phyloP scores from a whole-genome alignment of 1,140 invertebrate genomes.

The Drosophila busckii region DNA sequence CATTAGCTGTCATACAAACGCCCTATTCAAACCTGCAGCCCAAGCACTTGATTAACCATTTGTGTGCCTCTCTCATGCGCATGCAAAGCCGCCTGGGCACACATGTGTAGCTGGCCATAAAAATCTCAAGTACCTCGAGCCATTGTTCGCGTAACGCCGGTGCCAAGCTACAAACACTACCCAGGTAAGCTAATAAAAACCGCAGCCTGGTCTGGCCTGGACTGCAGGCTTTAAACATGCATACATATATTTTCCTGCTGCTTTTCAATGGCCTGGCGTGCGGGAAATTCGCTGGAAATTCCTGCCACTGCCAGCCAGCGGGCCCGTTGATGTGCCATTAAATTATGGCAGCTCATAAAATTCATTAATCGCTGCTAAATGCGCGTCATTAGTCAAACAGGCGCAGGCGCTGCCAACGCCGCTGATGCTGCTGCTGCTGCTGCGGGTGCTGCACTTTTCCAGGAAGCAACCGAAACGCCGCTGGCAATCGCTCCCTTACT shows the following conservation, averaged over 20 bases:
- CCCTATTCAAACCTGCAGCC: conserved; percentile 59
- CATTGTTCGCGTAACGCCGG: conserved; percentile 62
- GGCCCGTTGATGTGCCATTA: conserved; percentile 71
- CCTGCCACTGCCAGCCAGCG: conserved; percentile 36
- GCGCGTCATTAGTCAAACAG: conserved; percentile 75
- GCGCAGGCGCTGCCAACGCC: conserved; percentile 34
- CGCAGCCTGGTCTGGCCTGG: conserved; percentile 40
- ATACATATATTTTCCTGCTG: conserved; percentile 33
- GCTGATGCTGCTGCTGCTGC: too few species aligned
- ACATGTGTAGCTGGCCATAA: conserved; percentile 34
- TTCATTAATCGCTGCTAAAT: conserved; percentile 76
- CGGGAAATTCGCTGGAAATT: conserved; percentile 70
- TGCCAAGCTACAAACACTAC: conserved; percentile 37
- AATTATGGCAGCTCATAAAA: conserved; percentile 74
- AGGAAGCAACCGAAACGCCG: conserved; percentile 50
- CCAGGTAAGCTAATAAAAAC: conserved; percentile 60
- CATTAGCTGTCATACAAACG: conserved; percentile 76
- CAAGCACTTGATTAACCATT: conserved; percentile 68
- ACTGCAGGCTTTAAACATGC: conserved; percentile 9
- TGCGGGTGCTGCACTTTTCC: conserved; percentile 53
- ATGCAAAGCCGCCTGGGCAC: conserved; percentile 4
- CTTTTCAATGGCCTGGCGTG: conserved; percentile 47
- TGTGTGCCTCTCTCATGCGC: conserved; percentile 30
- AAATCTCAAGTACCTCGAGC: conserved; percentile 63
- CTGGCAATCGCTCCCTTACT: conserved; percentile 23